Conservation (phyloP, 1,140 invertebrate species). For the Cotesia chilonis region DNA sequence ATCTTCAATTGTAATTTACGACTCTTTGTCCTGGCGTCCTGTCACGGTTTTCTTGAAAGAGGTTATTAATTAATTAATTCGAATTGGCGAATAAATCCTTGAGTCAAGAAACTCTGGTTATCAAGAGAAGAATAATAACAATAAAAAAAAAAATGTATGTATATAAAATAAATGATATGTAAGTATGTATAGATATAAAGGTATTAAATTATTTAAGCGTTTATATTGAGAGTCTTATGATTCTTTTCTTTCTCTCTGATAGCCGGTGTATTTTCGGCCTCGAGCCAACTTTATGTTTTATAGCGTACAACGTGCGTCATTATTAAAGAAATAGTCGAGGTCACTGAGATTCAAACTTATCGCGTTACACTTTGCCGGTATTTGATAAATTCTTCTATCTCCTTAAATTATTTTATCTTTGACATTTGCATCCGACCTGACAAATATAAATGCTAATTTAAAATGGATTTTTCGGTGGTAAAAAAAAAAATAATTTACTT, state of each 20-base stretch:
- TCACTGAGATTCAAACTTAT: constrained; percentile 22
- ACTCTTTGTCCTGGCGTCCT: no score
- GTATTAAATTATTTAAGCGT: not conserved
- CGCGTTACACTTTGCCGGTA: constrained; percentile 14
- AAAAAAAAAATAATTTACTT: no score
- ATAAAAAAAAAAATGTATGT: no score
- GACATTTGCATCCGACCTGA: no score
- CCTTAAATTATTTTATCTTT: not conserved
- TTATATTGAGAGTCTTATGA: not conserved
- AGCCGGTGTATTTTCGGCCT: constrained; percentile 29
- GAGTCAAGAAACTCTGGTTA: no score
- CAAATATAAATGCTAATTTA: no score
- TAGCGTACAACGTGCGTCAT: constrained; percentile 37
- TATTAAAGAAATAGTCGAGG: constrained; percentile 36
- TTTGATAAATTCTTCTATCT: constrained; percentile 7
- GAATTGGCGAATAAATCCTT: no score
- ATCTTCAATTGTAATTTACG: no score
- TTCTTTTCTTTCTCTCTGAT: constrained; percentile 16
- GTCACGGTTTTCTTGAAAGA: no score
- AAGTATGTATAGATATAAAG: not conserved
- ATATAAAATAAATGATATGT: not conserved
- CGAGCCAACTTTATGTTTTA: constrained; percentile 25
- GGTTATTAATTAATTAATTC: no score
- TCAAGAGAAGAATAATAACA: not conserved
- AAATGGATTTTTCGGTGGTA: no score